Base-by-base conservation (phyloP, 1,140 invertebrate genomes). In the Scylla paramamosain region DNA sequence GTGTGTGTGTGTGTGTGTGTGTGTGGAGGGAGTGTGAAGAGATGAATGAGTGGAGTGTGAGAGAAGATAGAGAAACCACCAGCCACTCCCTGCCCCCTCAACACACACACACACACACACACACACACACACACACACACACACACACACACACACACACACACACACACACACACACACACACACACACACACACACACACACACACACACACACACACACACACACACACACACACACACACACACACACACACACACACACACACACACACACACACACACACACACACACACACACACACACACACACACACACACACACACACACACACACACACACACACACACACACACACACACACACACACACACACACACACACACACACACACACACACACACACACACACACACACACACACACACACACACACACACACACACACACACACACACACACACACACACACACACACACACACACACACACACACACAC, bases 151-250 rank as follows among this genome's bases (percentile, higher is more conserved):
- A 39, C 16, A 89, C 87, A 46, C 25, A 89, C 32, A 89, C 39
- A 89, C 32, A 46, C 87, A 89, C 87, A 46, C 87, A 45, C 87
- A 89, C 32, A 45, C 87, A 39, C 16, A 89, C 87, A 46, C 25
- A 89, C 32, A 89, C 39, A 89, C 32, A 46, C 87, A 89, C 87
- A 46, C 87, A 45, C 87, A 89, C 32, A 45, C 87, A 39, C 16
- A 89, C 87, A 46, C 25, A 89, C 32, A 89, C 39, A 89, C 32
- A 46, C 87, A 89, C 87, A 46, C 87, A 45, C 87, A 89, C 32
- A 45, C 87, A 39, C 16, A 89, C 87, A 46, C 25, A 89, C 32
- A 89, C 39, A 89, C 32, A 46, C 87, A 89, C 87, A 46, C 87
- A 45, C 87, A 89, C 32, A 45, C 87, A 39, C 16, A 89, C 87